A percentile compares a stretch with the other conserved stretches of the same genome.
Conservation (phyloP, 2,888 invertebrate species). For the Synergus itoensis region DNA sequence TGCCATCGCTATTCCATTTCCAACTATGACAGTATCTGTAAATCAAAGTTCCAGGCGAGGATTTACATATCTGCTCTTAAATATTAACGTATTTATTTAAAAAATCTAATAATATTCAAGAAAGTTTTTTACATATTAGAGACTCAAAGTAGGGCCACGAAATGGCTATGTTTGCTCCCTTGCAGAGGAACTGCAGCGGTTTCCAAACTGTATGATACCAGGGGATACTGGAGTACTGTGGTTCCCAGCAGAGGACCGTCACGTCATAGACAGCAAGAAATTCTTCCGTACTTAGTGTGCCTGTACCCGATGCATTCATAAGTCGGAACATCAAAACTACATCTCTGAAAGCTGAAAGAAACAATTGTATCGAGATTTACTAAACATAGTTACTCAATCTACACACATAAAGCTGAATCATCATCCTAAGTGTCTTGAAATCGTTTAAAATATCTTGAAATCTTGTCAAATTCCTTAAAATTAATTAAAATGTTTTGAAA, state of each 20-base stretch:
- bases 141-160: constrained; percentile 87
- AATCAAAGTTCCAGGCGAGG: constrained; percentile 31
- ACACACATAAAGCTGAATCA: no score
- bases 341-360: constrained; percentile 82
- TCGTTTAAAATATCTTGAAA: no score
- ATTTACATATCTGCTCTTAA: neutral
- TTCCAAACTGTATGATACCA: constrained; percentile 85
- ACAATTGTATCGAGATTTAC: neutral
- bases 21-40: constrained; percentile 85
- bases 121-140: constrained; percentile 82
- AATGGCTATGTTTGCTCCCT: constrained; percentile 82
- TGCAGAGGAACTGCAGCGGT: constrained; percentile 82
- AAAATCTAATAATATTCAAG: neutral
- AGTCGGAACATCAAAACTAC: constrained; percentile 90
- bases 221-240: constrained; percentile 84
- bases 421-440: no score
- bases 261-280: constrained; percentile 87
- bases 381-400: neutral
- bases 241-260: constrained; percentile 86
- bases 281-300: constrained; percentile 85
- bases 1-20: constrained; percentile 88
- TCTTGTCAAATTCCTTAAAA: neutral
- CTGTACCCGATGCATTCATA: constrained; percentile 84
- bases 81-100: neutral
- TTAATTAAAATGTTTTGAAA: constrained; percentile 1